phyloP scores from a whole-genome alignment of 2,113 vertebrate species.

The Carettochelys insculpta region DNA sequence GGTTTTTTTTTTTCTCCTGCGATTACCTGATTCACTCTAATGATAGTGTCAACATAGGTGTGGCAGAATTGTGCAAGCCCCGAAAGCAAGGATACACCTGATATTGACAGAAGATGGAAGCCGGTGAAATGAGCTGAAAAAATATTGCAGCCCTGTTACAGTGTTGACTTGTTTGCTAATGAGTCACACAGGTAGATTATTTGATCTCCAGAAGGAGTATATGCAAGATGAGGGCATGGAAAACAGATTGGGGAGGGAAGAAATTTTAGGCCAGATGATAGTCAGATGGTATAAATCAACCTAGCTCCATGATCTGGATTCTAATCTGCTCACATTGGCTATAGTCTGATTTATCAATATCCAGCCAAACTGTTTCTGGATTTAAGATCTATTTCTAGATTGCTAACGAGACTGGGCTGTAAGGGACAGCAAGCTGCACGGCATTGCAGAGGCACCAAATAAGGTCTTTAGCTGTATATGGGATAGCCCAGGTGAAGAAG shows the following conservation, averaged over 20 bases:
- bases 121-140: background rate
- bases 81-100: background rate
- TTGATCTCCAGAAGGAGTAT: background rate
- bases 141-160: background rate
- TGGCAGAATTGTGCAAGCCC: background rate
- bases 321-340: background rate
- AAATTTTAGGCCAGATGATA: background rate
- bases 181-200: background rate
- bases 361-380: background rate
- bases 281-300: background rate
- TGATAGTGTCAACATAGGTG: background rate
- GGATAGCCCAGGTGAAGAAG: background rate
- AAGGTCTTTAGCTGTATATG: background rate
- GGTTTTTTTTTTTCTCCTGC: background rate
- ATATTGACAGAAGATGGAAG: background rate
- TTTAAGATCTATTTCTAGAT: background rate
- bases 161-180: background rate
- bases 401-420: background rate
- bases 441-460: background rate
- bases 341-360: background rate
- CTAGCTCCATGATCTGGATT: background rate
- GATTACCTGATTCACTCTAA: background rate
- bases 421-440: background rate
- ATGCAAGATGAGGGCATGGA: background rate
- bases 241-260: background rate